Percentiles rank a stretch among this genome's conserved stretches.
phyloP scores from a whole-genome alignment of 2,888 invertebrate genomes.

The Tethea ocularis region DNA sequence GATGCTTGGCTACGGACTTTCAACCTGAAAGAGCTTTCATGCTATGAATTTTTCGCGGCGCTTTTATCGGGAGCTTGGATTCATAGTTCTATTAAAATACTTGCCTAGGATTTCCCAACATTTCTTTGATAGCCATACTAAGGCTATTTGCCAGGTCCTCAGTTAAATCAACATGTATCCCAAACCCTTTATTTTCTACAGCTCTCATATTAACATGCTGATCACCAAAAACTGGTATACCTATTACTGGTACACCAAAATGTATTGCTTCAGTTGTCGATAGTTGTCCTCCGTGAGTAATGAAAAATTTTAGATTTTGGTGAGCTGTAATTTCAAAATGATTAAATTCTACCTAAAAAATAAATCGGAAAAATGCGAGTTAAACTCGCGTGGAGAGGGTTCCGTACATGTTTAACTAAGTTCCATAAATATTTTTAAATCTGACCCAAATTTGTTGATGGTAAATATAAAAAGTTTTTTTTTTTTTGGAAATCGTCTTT shows the following conservation, averaged over 20 bases:
- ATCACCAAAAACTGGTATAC: slow-evolving; percentile 61
- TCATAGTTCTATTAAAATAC: slow-evolving; percentile 26
- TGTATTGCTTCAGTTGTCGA: slow-evolving; percentile 67
- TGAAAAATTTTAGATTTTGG: slow-evolving; percentile 59
- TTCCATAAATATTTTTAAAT: no score
- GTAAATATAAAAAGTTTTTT: no score
- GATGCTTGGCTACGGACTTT: no score
- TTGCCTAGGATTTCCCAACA: slow-evolving; percentile 42
- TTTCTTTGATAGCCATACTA: slow-evolving; percentile 47
- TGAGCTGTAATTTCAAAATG: slow-evolving; percentile 46
- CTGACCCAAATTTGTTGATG: no score
- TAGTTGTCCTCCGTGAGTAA: slow-evolving; percentile 68
- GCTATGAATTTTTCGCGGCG: no score
- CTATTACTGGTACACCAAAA: slow-evolving; percentile 66
- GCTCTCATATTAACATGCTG: slow-evolving; percentile 60
- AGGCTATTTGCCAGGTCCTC: slow-evolving; percentile 49
- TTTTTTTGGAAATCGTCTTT: no score
- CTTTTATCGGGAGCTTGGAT: no score
- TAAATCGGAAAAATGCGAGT: no score
- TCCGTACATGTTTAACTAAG: no score
- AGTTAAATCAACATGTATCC: slow-evolving; percentile 43
- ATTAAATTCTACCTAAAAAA: not conserved
- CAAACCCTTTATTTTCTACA: slow-evolving; percentile 55
- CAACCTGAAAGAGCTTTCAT: no score
- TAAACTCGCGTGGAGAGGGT: no score